Base-by-base conservation (phyloP, 2,113 vertebrate genomes). In the Hemiprocne comata region DNA sequence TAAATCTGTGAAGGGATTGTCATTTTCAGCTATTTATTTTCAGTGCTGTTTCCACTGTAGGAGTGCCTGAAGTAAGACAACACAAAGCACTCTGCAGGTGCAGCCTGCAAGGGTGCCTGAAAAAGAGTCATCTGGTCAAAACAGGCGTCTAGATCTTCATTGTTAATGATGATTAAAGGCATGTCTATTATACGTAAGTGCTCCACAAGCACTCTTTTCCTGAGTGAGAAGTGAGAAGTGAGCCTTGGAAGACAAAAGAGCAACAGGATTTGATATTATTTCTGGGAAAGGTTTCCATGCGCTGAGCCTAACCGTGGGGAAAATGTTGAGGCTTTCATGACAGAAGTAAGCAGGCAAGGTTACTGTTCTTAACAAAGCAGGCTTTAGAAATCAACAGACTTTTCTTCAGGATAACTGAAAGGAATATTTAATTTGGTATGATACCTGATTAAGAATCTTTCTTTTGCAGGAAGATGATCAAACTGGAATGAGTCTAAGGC, bases 21-120 rank as follows among this genome's bases (percentile, higher is more conserved):
- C 55, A 81, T 60, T 92, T 95, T 76, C 42, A 90, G 29, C 73
- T 87, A 9, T n/a, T 57, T 61, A 44, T 78, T 86, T 93, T 83
- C 34, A 89, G n/a, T 36, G 23, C 42, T 17, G 4, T 55, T 93
- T 80, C 34, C 19, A 64, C 26, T 71, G 65, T 28, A 50, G 60
- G 24, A 88, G 20, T 25, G 26, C 14, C 48, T 26, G 54, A n/a
- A 42, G 55, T 96, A 67, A 66, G 36, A 17, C 23, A 70, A 38
- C 24, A 55, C 29, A 25, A 67, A 33, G 17, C 70, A 38, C n/a
- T 75, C 19, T 69, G 42, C 48, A 75, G 57, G 44, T 26, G 2
- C 42, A 73, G 46, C 24, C 34, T 69, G 40, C 55, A 79, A 58
- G 5, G 24, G 23, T 82, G 31, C 50, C 84, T 66, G 80, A 31